Evolutionary conservation across 1,140 invertebrate genomes (phyloP).

Genomic region (Drosophila tropicalis): DNA sequence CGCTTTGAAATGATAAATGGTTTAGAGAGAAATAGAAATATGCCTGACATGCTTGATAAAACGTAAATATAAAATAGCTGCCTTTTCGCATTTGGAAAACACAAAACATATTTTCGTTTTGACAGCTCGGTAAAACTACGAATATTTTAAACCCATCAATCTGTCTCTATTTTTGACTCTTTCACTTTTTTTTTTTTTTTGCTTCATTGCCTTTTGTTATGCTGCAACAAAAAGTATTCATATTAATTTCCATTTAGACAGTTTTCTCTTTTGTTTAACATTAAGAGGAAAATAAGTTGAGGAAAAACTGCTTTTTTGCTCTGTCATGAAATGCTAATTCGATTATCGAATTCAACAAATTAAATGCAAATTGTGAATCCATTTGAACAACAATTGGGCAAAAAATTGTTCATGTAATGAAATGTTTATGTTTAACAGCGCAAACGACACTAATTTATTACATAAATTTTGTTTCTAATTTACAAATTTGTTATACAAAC

Average conservation of each 20-base stretch:
- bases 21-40: not conserved
- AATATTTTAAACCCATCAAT: not conserved
- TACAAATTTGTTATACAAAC: too few species aligned
- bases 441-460: too few species aligned
- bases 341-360: not conserved
- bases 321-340: not conserved
- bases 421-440: too few species aligned
- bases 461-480: too few species aligned
- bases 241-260: not conserved
- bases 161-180: not conserved
- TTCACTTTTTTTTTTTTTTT: not conserved
- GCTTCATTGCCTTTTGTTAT: not conserved
- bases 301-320: not conserved
- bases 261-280: not conserved
- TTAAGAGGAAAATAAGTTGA: not conserved
- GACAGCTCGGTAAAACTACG: not conserved
- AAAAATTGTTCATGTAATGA: too few species aligned
- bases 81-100: not conserved
- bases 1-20: constrained; percentile 3
- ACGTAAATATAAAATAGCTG: not conserved
- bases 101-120: not conserved
- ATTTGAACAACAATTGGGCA: too few species aligned
- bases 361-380: not conserved
- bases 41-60: not conserved
- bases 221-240: not conserved